Percentiles rank a stretch among this genome's conserved stretches.
Conservation (phyloP, 2,797 vertebrate species). For the Acrossocheilus fasciatus region DNA sequence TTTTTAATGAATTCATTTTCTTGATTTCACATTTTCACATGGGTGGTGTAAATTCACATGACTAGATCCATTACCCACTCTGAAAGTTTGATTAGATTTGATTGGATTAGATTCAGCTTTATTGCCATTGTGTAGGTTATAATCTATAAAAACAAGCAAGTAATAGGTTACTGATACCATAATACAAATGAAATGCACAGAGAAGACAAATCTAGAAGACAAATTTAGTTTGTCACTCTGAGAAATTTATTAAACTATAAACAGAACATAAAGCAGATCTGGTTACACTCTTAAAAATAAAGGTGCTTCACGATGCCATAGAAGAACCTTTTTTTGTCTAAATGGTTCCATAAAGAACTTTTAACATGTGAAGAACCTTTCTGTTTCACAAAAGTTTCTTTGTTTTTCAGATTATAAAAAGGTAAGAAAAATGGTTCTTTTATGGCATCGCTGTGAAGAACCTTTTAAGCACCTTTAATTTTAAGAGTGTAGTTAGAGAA, state of each 20-base stretch:
- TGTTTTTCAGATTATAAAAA: no score
- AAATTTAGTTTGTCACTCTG: not conserved
- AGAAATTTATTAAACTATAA: constrained; percentile 13
- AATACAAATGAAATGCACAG: not conserved
- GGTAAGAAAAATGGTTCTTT: no score
- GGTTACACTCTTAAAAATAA: not conserved
- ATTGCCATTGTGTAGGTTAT: not conserved
- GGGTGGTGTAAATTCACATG: not conserved
- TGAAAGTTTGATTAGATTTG: not conserved
- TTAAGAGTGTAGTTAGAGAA: not conserved
- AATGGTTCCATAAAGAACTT: no score
- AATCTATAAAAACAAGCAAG: not conserved
- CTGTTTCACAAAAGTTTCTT: no score
- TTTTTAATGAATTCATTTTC: no score
- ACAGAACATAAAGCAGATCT: not conserved
- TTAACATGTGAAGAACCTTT: no score
- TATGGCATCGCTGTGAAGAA: no score
- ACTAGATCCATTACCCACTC: not conserved
- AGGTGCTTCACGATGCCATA: no score
- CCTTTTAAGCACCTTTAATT: no score
- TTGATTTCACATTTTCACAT: no score
- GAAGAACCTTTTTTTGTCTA: no score
- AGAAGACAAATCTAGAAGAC: not conserved
- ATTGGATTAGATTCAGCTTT: not conserved
- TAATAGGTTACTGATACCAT: not conserved